phyloP scores from a whole-genome alignment of 2,888 invertebrate genomes.

The Dysmachus trigonus region DNA sequence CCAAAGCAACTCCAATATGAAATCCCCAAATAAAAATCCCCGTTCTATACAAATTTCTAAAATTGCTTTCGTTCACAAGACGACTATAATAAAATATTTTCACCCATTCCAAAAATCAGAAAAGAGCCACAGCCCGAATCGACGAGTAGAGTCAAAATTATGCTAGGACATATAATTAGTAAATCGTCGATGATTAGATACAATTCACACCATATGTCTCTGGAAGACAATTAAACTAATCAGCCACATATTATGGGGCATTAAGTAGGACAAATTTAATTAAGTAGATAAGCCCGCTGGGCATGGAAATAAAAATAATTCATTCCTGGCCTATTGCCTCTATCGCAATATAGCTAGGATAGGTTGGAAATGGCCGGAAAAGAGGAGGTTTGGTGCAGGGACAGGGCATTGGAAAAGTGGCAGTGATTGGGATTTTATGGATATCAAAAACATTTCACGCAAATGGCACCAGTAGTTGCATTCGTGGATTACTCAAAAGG shows the following conservation, averaged over 20 bases:
- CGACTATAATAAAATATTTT: not conserved
- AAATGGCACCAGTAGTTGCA: slow-evolving; percentile 3
- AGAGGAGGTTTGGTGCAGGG: not conserved
- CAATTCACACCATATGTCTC: slow-evolving; percentile 43
- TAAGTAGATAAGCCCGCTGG: slow-evolving; percentile 43
- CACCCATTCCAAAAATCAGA: not conserved
- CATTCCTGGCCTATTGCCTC: slow-evolving; percentile 35
- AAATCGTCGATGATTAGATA: slow-evolving; percentile 44
- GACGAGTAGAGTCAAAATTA: slow-evolving; percentile 3
- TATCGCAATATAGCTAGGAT: not conserved
- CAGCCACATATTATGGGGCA: slow-evolving; percentile 44
- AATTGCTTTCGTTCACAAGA: not conserved
- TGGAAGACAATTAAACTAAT: slow-evolving; percentile 43
- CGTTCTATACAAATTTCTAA: not conserved
- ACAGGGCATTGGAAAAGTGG: not conserved
- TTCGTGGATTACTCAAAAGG: not conserved
- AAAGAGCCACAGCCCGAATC: not conserved
- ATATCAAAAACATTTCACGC: not conserved
- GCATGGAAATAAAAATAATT: slow-evolving; percentile 39
- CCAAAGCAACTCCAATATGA: not conserved
- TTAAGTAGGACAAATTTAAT: slow-evolving; percentile 46
- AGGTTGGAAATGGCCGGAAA: not conserved
- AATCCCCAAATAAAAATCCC: not conserved
- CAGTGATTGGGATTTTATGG: slow-evolving; percentile 9
- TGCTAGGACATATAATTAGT: slow-evolving; percentile 39